Percentiles rank a stretch among this genome's conserved stretches.
These are phyloP conservation scores for Thamnaconus septentrionalis DNA, from an alignment of 2,113 vertebrate genomes.

Conservation along the genomic window DNA sequence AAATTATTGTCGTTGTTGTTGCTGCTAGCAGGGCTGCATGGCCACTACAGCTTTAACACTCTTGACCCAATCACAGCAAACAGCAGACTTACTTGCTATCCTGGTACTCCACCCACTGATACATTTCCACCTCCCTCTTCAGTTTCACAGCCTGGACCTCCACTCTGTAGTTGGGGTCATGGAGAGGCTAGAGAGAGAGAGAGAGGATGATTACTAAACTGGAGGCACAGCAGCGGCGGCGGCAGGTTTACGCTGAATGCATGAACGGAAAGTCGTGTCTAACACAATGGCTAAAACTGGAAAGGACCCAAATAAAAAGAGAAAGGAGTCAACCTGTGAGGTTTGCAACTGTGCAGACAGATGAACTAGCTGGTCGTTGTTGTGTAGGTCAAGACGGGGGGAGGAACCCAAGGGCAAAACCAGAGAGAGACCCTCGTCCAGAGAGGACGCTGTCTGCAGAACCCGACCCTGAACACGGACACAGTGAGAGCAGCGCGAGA, in stretches of 20 bases:
- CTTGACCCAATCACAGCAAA: not conserved
- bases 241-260: no score
- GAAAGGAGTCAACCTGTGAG: conserved; percentile 74
- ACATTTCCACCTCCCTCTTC: conserved; percentile 94
- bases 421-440: conserved; percentile 88
- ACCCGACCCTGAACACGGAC: conserved; percentile 81
- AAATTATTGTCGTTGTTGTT: no score
- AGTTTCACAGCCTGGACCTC: conserved; percentile 89
- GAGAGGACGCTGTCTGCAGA: conserved; percentile 79
- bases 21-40: no score
- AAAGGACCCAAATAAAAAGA: not conserved
- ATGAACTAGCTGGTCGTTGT: conserved; percentile 86
- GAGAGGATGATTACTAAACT: no score
- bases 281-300: not conserved
- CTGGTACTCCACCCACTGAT: conserved; percentile 93
- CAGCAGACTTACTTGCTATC: conserved; percentile 84
- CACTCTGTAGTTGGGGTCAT: conserved; percentile 93
- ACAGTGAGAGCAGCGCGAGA: not conserved
- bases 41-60: not conserved
- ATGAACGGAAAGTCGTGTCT: no score
- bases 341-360: conserved; percentile 83
- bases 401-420: conserved; percentile 79
- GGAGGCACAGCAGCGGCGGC: no score
- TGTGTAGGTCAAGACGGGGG: conserved; percentile 75
- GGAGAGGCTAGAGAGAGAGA: conserved; percentile 80